These are phyloP conservation scores for Gulo gulo DNA, from an alignment of 2,113 vertebrate genomes.

Conservation along the genomic window DNA sequence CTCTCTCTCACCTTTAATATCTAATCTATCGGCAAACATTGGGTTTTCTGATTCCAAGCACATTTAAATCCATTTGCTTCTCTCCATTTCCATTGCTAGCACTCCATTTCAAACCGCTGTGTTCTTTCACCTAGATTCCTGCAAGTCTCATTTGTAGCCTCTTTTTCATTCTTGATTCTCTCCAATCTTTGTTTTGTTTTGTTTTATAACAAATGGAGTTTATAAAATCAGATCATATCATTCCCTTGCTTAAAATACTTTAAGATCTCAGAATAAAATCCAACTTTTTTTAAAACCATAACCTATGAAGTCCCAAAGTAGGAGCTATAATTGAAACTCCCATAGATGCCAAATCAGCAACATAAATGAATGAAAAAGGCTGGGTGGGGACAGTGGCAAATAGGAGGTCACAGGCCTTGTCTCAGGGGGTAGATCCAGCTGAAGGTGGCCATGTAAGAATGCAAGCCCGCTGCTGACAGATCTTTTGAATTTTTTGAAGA, in stretches of 20 bases:
- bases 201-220: neutral
- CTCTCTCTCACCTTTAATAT: neutral
- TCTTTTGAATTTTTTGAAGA: neutral
- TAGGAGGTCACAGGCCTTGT: neutral
- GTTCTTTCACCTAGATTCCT: neutral
- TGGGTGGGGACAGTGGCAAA: neutral
- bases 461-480: neutral
- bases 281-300: neutral
- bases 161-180: neutral
- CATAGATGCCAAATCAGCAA: neutral
- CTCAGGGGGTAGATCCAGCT: neutral
- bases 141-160: neutral
- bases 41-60: neutral
- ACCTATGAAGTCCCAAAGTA: neutral
- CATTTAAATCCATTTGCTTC: neutral
- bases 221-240: neutral
- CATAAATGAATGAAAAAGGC: neutral
- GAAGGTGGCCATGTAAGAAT: neutral
- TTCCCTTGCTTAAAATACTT: conserved; percentile 29
- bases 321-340: neutral
- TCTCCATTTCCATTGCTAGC: neutral
- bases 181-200: neutral
- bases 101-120: neutral
- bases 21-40: neutral
- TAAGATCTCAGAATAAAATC: neutral